phyloP scores from a whole-genome alignment of 1,140 invertebrate genomes.

The Cotesia typhae region DNA sequence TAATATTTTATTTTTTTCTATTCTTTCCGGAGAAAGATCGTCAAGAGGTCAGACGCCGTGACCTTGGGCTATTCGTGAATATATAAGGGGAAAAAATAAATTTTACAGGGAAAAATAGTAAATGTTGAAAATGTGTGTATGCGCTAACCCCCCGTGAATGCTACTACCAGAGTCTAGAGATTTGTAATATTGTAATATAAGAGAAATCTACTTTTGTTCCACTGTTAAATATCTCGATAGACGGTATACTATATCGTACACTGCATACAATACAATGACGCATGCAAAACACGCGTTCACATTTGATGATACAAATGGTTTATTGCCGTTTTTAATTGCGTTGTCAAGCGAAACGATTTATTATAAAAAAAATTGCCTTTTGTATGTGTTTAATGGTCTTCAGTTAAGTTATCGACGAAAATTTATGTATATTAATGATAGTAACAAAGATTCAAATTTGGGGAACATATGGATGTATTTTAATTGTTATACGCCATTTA shows the following conservation, averaged over 20 bases:
- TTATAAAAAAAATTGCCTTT: conserved; percentile 25
- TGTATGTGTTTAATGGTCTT: conserved; percentile 34
- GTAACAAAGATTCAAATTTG: conserved; percentile 1
- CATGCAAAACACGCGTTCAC: conserved; percentile 53
- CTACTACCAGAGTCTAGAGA: conserved; percentile 28
- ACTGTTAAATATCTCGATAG: background rate
- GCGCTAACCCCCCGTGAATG: conserved; percentile 14
- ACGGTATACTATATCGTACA: background rate
- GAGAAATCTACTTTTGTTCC: no score
- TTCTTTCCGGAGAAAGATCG: conserved; percentile 38
- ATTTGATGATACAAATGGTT: conserved; percentile 50
- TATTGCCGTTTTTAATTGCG: conserved; percentile 57
- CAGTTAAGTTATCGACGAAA: background rate
- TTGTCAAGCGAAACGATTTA: conserved; percentile 36
- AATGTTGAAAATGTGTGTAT: conserved; percentile 29
- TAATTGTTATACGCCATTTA: conserved; percentile 25
- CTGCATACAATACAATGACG: conserved; percentile 48
- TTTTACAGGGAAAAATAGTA: conserved; percentile 56
- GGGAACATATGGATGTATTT: conserved; percentile 19
- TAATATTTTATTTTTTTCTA: conserved; percentile 19
- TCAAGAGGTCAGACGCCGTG: conserved; percentile 54
- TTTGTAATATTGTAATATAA: no score
- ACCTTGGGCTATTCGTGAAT: conserved; percentile 51
- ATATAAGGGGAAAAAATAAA: conserved; percentile 33
- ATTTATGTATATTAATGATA: background rate